Evolutionary conservation across 2,888 invertebrate genomes (phyloP).

Genomic region (Philonicus albiceps): DNA sequence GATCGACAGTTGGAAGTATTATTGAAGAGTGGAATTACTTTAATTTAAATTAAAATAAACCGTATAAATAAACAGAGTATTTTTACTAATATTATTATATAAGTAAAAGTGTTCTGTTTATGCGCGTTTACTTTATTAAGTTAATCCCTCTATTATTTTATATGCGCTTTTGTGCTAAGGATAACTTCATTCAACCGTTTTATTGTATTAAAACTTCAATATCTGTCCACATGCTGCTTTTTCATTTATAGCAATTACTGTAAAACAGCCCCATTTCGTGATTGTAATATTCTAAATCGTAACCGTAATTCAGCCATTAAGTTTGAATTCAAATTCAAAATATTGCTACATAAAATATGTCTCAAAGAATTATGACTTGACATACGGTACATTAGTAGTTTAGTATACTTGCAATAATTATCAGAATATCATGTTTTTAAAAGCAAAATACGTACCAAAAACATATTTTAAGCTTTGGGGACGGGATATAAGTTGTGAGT

Average conservation of each 20-base stretch:
- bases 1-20: constrained; percentile 63
- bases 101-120: neutral
- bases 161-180: neutral
- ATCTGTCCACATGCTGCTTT: neutral
- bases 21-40: constrained; percentile 41
- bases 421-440: no score
- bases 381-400: no score
- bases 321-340: no score
- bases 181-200: neutral
- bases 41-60: neutral
- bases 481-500: no score
- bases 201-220: neutral
- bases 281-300: neutral
- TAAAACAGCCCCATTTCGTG: neutral
- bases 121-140: neutral
- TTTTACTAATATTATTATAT: neutral
- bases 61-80: neutral
- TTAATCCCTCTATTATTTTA: neutral
- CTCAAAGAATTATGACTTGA: no score
- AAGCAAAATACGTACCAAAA: no score
- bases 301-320: no score
- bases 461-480: no score
- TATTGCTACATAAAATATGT: no score
- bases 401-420: no score
- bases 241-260: neutral